These are phyloP conservation scores for Lipotes vexillifer DNA, from an alignment of 2,113 vertebrate genomes.

Conservation along the genomic window DNA sequence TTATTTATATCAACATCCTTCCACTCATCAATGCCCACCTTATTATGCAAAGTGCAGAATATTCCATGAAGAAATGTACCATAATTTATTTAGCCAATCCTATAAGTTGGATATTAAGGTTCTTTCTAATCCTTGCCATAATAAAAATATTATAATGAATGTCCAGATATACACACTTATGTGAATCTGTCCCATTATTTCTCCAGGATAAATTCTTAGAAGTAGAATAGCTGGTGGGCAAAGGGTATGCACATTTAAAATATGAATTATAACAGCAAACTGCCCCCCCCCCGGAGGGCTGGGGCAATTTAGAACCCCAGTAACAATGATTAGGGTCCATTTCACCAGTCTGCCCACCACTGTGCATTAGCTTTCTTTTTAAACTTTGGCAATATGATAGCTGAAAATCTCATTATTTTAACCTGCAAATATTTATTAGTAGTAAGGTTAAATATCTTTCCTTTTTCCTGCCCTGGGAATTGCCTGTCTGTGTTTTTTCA, in stretches of 20 bases:
- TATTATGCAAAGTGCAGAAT: neutral
- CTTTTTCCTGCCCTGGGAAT: neutral
- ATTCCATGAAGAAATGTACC: neutral
- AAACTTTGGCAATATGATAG: neutral
- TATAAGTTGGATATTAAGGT: neutral
- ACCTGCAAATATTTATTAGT: neutral
- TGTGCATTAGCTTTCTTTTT: neutral
- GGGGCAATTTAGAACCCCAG: neutral
- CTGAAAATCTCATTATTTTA: neutral
- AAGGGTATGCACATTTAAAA: neutral
- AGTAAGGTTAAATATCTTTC: neutral
- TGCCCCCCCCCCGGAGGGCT: neutral
- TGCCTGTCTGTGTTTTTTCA: neutral
- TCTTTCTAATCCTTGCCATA: neutral
- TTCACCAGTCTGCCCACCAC: neutral
- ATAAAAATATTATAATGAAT: neutral
- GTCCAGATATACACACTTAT: neutral
- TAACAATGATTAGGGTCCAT: neutral
- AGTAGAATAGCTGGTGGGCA: neutral
- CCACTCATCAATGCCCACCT: neutral
- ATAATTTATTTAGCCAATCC: neutral
- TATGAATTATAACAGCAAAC: neutral
- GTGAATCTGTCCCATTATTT: neutral
- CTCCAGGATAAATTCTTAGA: constrained; percentile 8
- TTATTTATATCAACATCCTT: neutral